Evolutionary conservation across 92 coral and sea anemone species (phyloP), one percentile per base, ranked within the genome.

Genomic region (Porites rus): DNA sequence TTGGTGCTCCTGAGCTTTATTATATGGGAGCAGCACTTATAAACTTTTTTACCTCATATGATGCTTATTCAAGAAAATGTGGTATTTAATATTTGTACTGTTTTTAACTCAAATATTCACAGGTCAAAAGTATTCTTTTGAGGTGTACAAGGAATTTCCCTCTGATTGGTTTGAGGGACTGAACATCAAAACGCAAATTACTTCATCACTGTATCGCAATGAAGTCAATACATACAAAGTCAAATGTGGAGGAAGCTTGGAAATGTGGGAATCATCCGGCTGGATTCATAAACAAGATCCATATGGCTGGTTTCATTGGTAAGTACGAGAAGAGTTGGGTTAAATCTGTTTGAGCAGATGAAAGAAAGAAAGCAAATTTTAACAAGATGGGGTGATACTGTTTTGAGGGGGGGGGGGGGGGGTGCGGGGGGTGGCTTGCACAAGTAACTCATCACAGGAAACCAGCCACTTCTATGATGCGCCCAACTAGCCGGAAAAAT

Each of bases 241-340:
- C 7, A 94, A 94, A 74, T 94, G 93, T 73, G 98, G 98, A 0
- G 98, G 98, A 2, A 92, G 93, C 69, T 90, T 94, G 69, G 92
- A 94, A 69, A 94, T 94, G 98, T 94, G 98, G 98, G 98, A 94
- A 51, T 86, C 88, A 53, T 92, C 95, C 25, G 98, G 98, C 54
- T 94, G 98, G 98, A 94, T 94, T 61, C 80, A 65, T 77, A 89
- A 94, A 74, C 98, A 94, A 86, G 98, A 92, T 67, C 98, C 98
- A 0, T 94, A 89, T 69, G 98, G 98, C 54, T 94, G 98, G 98
- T 94, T 94, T 86, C 98, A 94, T 1, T 94, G 98, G 98, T 92
- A 53, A 59, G 90, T 79, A 9, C 28, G 61, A 8, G 16, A 0
- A 56, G 13, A 4, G 61, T 11, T 14, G 46, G 46, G 4, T 38